Conservation (phyloP, 2,797 vertebrate genomes). For the Catostomus latipinnis region DNA sequence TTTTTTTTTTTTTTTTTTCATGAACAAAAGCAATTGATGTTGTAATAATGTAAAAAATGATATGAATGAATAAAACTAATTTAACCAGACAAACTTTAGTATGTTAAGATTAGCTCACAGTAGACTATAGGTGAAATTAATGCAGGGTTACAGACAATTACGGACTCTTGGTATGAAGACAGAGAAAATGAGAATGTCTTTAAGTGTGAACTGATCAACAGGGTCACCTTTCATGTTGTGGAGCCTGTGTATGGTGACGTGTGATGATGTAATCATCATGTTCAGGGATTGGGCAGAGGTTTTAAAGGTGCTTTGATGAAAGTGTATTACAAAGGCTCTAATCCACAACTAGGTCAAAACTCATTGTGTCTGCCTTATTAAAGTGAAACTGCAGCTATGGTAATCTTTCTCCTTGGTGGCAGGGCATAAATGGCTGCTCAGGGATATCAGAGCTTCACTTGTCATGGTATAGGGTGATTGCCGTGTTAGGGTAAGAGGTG, state of each 20-base stretch:
- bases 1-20: no score
- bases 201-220: slow-evolving; percentile 24
- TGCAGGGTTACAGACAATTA: neutral
- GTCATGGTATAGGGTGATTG: slow-evolving; percentile 28
- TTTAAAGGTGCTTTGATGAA: slow-evolving; percentile 39
- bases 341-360: slow-evolving; percentile 52
- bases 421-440: slow-evolving; percentile 30
- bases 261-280: slow-evolving; percentile 1
- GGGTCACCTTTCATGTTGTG: slow-evolving; percentile 21
- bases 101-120: neutral
- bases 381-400: neutral
- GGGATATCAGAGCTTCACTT: slow-evolving; percentile 24
- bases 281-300: slow-evolving; percentile 12
- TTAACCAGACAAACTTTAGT: neutral
- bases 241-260: neutral
- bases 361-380: slow-evolving; percentile 36
- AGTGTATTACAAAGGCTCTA: slow-evolving; percentile 48
- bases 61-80: neutral
- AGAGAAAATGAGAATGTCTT: slow-evolving; percentile 9
- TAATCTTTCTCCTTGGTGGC: slow-evolving; percentile 45
- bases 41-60: no score
- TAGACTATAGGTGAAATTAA: neutral
- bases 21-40: no score
- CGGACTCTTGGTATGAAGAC: neutral
- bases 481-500: slow-evolving; percentile 30